Evolutionary conservation across 2,113 vertebrate species (phyloP).

Genomic region (Sylvia atricapilla): DNA sequence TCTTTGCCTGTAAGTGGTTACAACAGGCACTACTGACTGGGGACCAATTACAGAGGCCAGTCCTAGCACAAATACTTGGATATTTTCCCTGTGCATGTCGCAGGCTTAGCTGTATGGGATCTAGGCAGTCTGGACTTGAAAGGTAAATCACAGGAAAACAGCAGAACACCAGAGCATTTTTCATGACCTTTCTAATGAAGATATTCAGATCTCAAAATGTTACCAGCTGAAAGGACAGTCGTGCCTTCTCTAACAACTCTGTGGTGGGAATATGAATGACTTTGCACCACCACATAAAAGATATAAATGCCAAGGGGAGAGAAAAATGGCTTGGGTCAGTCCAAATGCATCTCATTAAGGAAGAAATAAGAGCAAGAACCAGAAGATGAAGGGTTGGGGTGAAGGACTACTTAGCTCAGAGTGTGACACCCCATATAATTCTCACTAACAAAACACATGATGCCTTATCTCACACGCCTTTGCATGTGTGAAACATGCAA

Average conservation of each 20-base stretch:
- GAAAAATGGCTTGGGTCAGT: background rate
- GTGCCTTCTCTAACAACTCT: background rate
- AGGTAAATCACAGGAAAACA: background rate
- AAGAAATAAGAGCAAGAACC: background rate
- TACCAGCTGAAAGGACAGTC: background rate
- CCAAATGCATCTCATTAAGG: background rate
- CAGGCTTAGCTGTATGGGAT: background rate
- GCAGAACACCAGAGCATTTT: background rate
- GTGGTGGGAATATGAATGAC: background rate
- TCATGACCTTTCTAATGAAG: background rate
- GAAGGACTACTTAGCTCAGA: background rate
- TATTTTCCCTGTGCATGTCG: background rate
- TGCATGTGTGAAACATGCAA: background rate
- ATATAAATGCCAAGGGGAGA: background rate
- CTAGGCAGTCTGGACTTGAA: background rate
- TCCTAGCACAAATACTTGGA: background rate
- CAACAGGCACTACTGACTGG: background rate
- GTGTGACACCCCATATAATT: background rate
- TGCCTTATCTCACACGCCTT: background rate
- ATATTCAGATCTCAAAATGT: conserved; percentile 2
- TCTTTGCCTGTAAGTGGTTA: background rate
- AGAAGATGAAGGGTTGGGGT: background rate
- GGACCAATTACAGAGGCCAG: background rate
- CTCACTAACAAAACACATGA: background rate
- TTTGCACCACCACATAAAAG: background rate